Percentiles rank a stretch among this genome's conserved stretches.
These are phyloP conservation scores for Gandaritis pyraliata DNA, from an alignment of 2,888 invertebrate species.

Conservation along the genomic window DNA sequence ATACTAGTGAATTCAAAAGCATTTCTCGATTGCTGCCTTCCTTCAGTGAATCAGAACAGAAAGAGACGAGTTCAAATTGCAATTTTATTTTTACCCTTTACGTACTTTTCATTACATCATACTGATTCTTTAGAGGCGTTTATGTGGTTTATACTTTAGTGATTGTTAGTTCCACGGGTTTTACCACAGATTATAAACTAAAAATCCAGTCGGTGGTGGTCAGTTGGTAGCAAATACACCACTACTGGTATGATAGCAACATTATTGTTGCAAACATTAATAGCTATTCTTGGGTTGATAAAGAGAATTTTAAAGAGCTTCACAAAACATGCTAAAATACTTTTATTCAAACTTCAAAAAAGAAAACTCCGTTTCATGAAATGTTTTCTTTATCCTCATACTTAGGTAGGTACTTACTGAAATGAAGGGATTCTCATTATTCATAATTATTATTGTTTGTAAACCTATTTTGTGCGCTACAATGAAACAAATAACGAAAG, in stretches of 20 bases:
- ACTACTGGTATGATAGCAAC: not conserved
- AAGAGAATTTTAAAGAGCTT: not conserved
- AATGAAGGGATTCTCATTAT: slow-evolving; percentile 21
- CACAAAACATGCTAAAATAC: not conserved
- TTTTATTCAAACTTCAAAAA: slow-evolving; percentile 8
- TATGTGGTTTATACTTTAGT: too few species aligned
- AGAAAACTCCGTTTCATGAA: slow-evolving; percentile 7
- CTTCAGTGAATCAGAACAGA: slow-evolving; percentile 12
- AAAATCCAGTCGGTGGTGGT: too few species aligned
- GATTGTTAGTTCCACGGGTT: too few species aligned
- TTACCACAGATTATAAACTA: too few species aligned
- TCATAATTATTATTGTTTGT: slow-evolving; percentile 15
- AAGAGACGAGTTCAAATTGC: not conserved
- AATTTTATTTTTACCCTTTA: too few species aligned
- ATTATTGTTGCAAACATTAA: not conserved
- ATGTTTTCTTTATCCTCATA: slow-evolving; percentile 8
- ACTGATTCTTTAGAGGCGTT: too few species aligned
- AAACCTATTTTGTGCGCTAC: slow-evolving; percentile 10
- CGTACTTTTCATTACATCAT: too few species aligned
- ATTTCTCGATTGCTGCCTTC: slow-evolving; percentile 23
- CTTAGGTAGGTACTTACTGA: slow-evolving; percentile 4
- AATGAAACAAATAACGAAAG: slow-evolving; percentile 9
- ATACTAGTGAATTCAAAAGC: slow-evolving; percentile 28
- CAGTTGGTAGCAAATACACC: not conserved
- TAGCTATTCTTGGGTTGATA: not conserved